phyloP scores from a whole-genome alignment of 2,797 vertebrate genomes.

The Euthynnus affinis region DNA sequence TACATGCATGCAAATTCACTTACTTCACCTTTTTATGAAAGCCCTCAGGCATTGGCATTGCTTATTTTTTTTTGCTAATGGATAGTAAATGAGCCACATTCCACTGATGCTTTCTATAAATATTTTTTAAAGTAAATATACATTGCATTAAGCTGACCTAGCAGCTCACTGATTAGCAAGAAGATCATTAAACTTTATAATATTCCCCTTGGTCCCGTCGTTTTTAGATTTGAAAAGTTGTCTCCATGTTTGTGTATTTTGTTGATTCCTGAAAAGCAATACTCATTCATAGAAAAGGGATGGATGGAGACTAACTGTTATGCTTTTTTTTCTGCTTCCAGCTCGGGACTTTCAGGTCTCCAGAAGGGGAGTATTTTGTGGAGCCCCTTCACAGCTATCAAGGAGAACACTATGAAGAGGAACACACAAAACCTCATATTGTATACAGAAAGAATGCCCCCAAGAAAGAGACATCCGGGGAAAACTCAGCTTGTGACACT shows the following conservation, averaged over 20 bases:
- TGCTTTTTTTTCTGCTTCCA: conserved; percentile 71
- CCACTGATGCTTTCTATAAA: conserved; percentile 10
- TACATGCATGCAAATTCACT: conserved; percentile 67
- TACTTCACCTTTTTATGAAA: conserved; percentile 48
- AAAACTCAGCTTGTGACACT: conserved; percentile 88
- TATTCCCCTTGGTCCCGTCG: not conserved
- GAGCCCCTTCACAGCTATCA: conserved; percentile 92
- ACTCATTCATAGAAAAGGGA: conserved; percentile 12
- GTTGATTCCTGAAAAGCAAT: conserved; percentile 13
- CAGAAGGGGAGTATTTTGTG: conserved; percentile 97
- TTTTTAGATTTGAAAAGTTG: conserved; percentile 8
- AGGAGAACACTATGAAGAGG: conserved; percentile 93
- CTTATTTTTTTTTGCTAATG: conserved; percentile 51
- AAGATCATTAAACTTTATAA: not conserved
- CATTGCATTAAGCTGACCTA: not conserved
- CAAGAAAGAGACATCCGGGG: conserved; percentile 78
- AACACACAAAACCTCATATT: conserved; percentile 96
- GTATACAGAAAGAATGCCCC: conserved; percentile 90
- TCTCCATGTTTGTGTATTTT: conserved; percentile 1
- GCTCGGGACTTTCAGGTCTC: conserved; percentile 98
- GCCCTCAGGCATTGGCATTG: conserved; percentile 28
- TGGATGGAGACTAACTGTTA: conserved; percentile 55
- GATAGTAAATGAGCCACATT: conserved; percentile 43
- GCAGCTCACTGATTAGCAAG: not conserved
- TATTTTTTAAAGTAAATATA: conserved; percentile 20